A percentile compares a stretch with the other conserved stretches of the same genome.
phyloP scores from a whole-genome alignment of 92 coral and sea anemone genomes.

The Anthopleura xanthogrammica region DNA sequence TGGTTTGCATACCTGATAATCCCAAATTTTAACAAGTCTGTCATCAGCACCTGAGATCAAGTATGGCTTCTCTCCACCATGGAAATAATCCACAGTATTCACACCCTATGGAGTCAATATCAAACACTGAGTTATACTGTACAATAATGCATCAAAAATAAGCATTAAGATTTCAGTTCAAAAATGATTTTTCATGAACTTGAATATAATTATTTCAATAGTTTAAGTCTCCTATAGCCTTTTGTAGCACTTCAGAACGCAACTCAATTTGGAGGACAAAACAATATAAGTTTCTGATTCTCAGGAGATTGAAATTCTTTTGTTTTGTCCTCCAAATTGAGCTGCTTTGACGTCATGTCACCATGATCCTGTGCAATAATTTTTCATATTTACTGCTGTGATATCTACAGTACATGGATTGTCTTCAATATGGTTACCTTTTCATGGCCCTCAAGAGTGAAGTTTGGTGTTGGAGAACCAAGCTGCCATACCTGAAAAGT shows the following conservation, averaged over 20 bases:
- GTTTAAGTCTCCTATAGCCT: too few species aligned
- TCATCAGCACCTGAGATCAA: slow-evolving; percentile 99
- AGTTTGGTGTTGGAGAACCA: slow-evolving; percentile 93
- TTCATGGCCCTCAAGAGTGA: slow-evolving; percentile 96
- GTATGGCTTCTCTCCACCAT: slow-evolving; percentile 99
- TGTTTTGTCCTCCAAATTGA: too few species aligned
- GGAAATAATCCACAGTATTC: slow-evolving; percentile 95
- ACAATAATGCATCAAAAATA: too few species aligned
- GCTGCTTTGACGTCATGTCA: too few species aligned
- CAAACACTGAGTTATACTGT: not conserved
- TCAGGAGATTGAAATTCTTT: too few species aligned
- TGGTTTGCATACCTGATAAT: slow-evolving; percentile 68
- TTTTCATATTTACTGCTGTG: not conserved
- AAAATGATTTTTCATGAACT: too few species aligned
- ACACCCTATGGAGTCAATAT: slow-evolving; percentile 65
- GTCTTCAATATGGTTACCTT: slow-evolving; percentile 52
- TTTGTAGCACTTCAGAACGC: too few species aligned
- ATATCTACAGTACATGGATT: not conserved
- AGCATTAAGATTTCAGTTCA: too few species aligned
- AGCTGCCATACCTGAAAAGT: slow-evolving; percentile 91
- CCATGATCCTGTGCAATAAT: too few species aligned
- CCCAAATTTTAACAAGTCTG: slow-evolving; percentile 95
- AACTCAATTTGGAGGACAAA: too few species aligned
- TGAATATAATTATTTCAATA: too few species aligned
- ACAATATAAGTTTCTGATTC: too few species aligned